phyloP scores from a whole-genome alignment of 2,113 vertebrate species.

The Anarrhichthys ocellatus region DNA sequence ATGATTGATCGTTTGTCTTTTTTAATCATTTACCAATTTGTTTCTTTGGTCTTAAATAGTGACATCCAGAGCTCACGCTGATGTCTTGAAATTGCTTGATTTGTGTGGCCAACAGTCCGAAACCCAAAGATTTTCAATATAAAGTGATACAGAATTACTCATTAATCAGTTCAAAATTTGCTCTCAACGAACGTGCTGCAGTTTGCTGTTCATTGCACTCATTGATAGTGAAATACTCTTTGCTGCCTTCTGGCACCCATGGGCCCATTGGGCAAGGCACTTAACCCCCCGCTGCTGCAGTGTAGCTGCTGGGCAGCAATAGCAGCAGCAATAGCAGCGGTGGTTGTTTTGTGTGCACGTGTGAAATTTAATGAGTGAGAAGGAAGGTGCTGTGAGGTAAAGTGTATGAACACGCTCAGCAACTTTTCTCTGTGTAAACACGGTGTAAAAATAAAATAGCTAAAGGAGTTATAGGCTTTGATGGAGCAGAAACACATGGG shows the following conservation, averaged over 20 bases:
- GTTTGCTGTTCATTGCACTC: not conserved
- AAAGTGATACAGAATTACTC: not conserved
- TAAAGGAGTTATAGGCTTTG: slow-evolving; percentile 23
- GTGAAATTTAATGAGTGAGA: slow-evolving; percentile 41
- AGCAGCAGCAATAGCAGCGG: not conserved
- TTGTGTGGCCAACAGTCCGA: not conserved
- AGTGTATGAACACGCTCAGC: slow-evolving; percentile 49
- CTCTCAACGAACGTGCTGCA: not conserved
- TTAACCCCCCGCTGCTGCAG: slow-evolving; percentile 63
- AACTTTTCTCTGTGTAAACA: slow-evolving; percentile 47
- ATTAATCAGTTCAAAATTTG: not conserved
- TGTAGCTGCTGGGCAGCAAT: slow-evolving; percentile 46
- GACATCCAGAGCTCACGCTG: not conserved
- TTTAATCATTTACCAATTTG: not conserved
- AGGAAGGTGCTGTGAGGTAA: slow-evolving; percentile 29
- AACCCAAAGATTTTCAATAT: not conserved
- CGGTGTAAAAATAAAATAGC: slow-evolving; percentile 35
- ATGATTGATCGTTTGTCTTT: not conserved
- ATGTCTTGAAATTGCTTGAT: not conserved
- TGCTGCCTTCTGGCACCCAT: slow-evolving; percentile 8
- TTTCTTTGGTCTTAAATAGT: not conserved
- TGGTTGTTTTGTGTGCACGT: slow-evolving; percentile 31
- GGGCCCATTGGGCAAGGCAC: slow-evolving; percentile 46
- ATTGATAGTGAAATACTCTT: slow-evolving; percentile 10
- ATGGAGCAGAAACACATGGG: slow-evolving; percentile 33